Evolutionary conservation across 1,140 invertebrate species (phyloP), one percentile per base, ranked within the genome.

Genomic region (Pseudomyrmex cubaensis): DNA sequence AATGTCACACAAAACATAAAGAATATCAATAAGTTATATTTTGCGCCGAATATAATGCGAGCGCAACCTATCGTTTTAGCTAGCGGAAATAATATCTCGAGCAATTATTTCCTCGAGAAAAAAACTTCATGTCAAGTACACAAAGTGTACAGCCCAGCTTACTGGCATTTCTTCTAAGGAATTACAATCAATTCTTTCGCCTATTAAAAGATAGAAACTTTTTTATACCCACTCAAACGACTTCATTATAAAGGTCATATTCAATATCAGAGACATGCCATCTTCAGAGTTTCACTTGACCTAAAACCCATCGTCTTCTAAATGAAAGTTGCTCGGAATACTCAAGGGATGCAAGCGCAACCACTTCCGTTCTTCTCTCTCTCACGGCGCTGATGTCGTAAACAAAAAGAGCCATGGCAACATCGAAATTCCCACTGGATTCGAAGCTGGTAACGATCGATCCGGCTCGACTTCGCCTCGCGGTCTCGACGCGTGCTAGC

Each of bases 401-500:
- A 80, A 72, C 46, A 70, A 80, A 72, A 70, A 70, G 66, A 57
- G 20, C 52, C 20, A 57, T 46, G 20, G 54, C 15, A 80, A 59
- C 54, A 35, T 35, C 61, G 54, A 70, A 61, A 44, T 72, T 70
- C 56, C 66, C 66, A 35, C 7, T 46, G 50, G 75, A 46, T 63
- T 77, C 76, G 66, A 48, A 80, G 54, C 22, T 22, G 52, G 52
- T 70, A 72, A 80, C 76, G 66, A 59, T 69, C 64, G 63, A 70
- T 20, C 35, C 20, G 7, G n/a, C 74, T 76, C 46, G 48, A 35
- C 25, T 64, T 10, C 12, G 52, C 9, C 12, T 35, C 25, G 20
- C 15, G 57, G 48, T 17, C 57, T 13, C 64, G 20, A 70, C 35
- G 35, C 54, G 76, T 54, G 44, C 7, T 35, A 70, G 70, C 44